Evolutionary conservation across 37 sponge, comb jelly and placozoan species (phyloP).

Genomic region (Bolinopsis microptera): DNA sequence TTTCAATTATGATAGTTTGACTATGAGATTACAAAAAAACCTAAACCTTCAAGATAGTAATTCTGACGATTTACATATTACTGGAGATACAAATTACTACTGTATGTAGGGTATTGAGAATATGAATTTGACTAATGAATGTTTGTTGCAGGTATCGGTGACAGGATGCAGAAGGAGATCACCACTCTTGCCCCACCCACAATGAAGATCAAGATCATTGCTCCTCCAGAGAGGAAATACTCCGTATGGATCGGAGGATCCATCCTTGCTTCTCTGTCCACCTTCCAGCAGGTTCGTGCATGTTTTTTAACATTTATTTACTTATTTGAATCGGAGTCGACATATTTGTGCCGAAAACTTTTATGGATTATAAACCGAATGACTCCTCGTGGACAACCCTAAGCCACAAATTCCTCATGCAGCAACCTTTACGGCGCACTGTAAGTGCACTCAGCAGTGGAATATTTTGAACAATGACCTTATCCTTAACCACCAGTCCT

Average conservation of each 20-base stretch:
- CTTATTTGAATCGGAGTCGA: neutral
- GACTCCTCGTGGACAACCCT: neutral
- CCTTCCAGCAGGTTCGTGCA: conserved; percentile 69
- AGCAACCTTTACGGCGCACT: neutral
- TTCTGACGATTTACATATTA: too few species aligned
- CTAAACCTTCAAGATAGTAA: too few species aligned
- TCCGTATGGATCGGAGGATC: conserved; percentile 76
- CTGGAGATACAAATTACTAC: too few species aligned
- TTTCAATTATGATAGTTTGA: too few species aligned
- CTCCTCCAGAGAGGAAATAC: conserved; percentile 77
- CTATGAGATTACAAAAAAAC: too few species aligned
- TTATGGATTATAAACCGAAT: neutral
- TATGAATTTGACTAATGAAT: too few species aligned
- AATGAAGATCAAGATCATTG: conserved; percentile 75
- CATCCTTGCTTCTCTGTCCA: conserved; percentile 72
- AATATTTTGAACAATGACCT: neutral
- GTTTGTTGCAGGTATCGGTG: conserved; percentile 72
- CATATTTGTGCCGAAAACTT: neutral
- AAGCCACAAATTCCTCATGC: neutral
- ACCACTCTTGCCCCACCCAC: conserved; percentile 71
- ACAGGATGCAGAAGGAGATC: conserved; percentile 77
- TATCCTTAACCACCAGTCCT: neutral
- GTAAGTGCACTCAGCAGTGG: neutral
- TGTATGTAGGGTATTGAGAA: too few species aligned
- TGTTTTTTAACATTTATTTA: neutral